Evolutionary conservation across 1,140 invertebrate genomes (phyloP), one percentile per base, ranked within the genome.

Genomic region (Trissolcus basalis): DNA sequence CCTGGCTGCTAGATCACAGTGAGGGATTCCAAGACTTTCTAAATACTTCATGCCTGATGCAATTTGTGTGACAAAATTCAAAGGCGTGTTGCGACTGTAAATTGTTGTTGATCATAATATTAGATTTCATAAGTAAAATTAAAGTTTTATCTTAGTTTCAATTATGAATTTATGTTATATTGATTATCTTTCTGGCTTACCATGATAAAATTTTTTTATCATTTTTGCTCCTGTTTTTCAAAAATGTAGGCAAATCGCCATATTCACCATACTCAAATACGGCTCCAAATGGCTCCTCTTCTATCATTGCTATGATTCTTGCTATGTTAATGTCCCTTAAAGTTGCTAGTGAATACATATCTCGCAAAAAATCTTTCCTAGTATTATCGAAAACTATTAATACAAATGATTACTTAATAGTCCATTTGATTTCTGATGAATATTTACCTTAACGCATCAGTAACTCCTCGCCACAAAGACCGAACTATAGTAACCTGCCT

Each of bases 11-110:
- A 95, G 89, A 86, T 95, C 94, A 75, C 94, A 91, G 85, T 95
- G 94, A 35, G 93, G 91, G 80, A 95, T 90, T 69, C 94, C 93
- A 80, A 93, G 89, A 55, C 91, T 92, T 85, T 95, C 94, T 77
- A 95, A 89, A 83, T 94, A 95, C 82, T 93, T 95, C 95, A 96
- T 96, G 59, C 94, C 95, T 13, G 93, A 94, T 36, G 95, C 93
- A 72, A 96, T 94, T 89, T 96, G 95, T 43, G 92, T 93, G 47
- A 94, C 92, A 85, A 96, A 92, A 87, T 93, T 95, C 58, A 96
- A 92, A 72, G 95, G 90, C 86, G 92, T 93, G 54, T 92, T 93
- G 84, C 94, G 94, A 85, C 95, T 96, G 88, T 36, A 90, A 39
- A 59, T 59, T 27, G 19, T 27, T 27, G n/a, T n/a, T n/a, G n/a